These are phyloP conservation scores for Pterobdella sp. DNA, from an alignment of 2,888 invertebrate species.

Conservation along the genomic window DNA sequence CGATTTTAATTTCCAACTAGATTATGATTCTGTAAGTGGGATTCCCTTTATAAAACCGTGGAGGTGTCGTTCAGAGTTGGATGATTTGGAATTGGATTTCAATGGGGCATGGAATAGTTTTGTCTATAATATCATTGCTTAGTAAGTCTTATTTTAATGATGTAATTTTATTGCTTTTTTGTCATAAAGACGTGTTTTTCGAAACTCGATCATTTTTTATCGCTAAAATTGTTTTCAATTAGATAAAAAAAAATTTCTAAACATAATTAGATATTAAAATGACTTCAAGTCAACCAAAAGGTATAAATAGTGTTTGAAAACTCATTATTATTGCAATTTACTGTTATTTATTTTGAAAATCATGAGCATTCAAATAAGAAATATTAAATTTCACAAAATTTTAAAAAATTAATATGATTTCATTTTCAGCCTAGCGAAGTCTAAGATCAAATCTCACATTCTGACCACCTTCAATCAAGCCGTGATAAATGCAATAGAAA, in stretches of 20 bases:
- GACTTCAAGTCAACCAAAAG: no score
- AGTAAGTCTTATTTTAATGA: not conserved
- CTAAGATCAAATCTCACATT: no score
- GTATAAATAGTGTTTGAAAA: no score
- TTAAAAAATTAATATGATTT: no score
- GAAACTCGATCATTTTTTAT: not conserved
- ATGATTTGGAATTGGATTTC: conserved; percentile 18
- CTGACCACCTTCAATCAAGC: no score
- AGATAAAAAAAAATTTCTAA: no score
- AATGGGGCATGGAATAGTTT: conserved; percentile 14
- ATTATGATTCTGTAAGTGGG: not conserved
- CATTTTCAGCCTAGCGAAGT: no score
- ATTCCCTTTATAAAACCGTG: conserved; percentile 4
- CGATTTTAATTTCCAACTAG: not conserved
- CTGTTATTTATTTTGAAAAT: no score
- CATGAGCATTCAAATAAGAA: no score
- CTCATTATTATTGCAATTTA: no score
- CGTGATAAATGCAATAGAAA: conserved; percentile 22
- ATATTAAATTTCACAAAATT: no score
- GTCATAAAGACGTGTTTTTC: not conserved
- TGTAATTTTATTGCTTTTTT: not conserved
- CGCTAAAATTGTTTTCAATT: no score
- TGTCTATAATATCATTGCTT: conserved; percentile 27
- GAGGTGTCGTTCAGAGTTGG: conserved; percentile 19
- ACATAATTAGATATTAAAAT: not conserved